Evolutionary conservation across 2,113 vertebrate species (phyloP).

Genomic region (Cairina moschata): DNA sequence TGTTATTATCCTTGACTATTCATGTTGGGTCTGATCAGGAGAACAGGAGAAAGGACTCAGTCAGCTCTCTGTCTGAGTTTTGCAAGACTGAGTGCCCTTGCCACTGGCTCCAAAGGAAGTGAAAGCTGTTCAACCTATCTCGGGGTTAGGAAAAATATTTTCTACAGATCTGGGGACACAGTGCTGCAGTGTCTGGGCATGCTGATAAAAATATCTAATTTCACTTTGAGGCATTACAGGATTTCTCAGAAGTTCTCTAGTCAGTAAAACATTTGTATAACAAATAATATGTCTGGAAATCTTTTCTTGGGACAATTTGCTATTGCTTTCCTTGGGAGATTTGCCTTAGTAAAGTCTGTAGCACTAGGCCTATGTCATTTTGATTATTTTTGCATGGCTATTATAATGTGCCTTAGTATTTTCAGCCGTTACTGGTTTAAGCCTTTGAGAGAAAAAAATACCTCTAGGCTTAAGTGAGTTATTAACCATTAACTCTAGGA

Average conservation of each 20-base stretch:
- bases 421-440: constrained; percentile 60
- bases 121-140: constrained; percentile 27
- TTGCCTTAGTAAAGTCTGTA: neutral
- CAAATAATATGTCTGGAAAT: neutral
- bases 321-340: constrained; percentile 24
- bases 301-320: neutral
- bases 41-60: neutral
- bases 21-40: neutral
- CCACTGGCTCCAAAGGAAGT: neutral
- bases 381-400: constrained; percentile 43
- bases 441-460: constrained; percentile 20
- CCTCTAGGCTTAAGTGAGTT: constrained; percentile 62
- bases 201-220: constrained; percentile 55
- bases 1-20: neutral
- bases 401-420: constrained; percentile 56
- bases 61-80: neutral
- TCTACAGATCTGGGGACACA: constrained; percentile 1
- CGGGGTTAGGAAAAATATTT: constrained; percentile 38
- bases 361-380: neutral
- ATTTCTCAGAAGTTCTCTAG: constrained; percentile 32
- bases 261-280: constrained; percentile 5
- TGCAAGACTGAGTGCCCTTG: constrained; percentile 21
- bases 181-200: neutral
- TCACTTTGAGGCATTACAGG: constrained; percentile 18
- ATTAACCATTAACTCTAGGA: constrained; percentile 74